These are phyloP conservation scores for Amazona finschi DNA, from an alignment of 2,797 vertebrate genomes.

Conservation along the genomic window DNA sequence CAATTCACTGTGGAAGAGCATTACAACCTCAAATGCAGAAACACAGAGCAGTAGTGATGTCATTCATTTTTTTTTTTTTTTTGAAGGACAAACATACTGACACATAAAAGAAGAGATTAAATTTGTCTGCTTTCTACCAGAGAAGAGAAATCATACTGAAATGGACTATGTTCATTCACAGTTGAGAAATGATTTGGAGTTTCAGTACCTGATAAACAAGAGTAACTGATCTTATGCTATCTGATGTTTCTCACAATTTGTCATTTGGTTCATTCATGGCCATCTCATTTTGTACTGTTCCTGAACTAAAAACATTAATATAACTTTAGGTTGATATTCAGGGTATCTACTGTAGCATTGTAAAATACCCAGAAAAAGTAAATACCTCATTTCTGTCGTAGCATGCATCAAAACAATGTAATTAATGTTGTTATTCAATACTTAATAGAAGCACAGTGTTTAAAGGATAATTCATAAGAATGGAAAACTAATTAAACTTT, in stretches of 20 bases:
- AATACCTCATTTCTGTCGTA: background rate
- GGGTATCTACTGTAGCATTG: background rate
- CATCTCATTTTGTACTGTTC: background rate
- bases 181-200: background rate
- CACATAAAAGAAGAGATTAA: background rate
- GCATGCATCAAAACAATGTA: background rate
- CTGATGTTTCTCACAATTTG: background rate
- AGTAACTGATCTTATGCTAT: background rate
- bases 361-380: background rate
- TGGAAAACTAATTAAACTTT: background rate
- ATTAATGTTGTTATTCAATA: background rate
- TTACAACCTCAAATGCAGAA: background rate
- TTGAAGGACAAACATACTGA: background rate
- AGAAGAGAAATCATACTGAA: background rate
- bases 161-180: background rate
- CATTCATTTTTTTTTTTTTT: background rate
- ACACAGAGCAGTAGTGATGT: background rate
- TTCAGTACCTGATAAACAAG: background rate
- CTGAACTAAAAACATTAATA: background rate
- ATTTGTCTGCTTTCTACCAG: background rate
- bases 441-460: background rate
- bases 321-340: background rate
- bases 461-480: background rate
- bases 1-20: background rate
- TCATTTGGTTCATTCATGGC: background rate